Base-by-base conservation (phyloP, 30 jellyfish, hydroid and myxozoan genomes). In the Hydra vulgaris region DNA sequence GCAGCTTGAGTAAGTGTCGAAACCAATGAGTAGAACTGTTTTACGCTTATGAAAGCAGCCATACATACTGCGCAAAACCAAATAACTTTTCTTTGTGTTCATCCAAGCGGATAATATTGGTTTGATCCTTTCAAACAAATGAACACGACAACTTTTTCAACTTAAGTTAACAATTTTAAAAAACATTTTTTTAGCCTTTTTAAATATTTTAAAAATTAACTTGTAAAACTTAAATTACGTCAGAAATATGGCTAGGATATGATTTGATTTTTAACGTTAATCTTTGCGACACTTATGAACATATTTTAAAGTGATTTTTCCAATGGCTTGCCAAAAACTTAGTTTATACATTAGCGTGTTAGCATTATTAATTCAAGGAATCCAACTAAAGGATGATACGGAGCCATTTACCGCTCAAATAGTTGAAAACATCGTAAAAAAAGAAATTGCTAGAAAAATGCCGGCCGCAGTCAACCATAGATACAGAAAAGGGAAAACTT, bases 361-460 rank as follows among this genome's bases (percentile, higher is more conserved):
- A 68, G 27, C 27, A 68, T 15, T n/a, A 3, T 40, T 40, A 40
- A 40, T 40, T 3, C 61, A 12, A 3, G 61, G 61, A 12, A 40
- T 40, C 61, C 61, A 40, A 40, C 12, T 40, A 40, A 40, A 40
- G 61, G 61, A 12, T 3, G 61, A 40, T 40, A 40, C 61, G 25
- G 68, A 78, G 82, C 56, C 85, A 1, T 80, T 80, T n/a, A 80
- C 87, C 25, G 87, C 87, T 0, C 83, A 70, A 25, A 70, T 80
- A 19, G 87, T 80, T 40, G 87, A 80, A 66, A 74, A 80, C 66
- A 23, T 80, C 15, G 87, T 80, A 19, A 56, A 80, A 80, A 80
- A 80, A 61, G 87, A 80, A 70, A 70, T 80, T 27, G 84, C 83
- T 16, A 80, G 70, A 74, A 80, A 80, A 26, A 80, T 80, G 87